Evolutionary conservation across 2,888 invertebrate genomes (phyloP).

Genomic region (Cremastinae sp.): DNA sequence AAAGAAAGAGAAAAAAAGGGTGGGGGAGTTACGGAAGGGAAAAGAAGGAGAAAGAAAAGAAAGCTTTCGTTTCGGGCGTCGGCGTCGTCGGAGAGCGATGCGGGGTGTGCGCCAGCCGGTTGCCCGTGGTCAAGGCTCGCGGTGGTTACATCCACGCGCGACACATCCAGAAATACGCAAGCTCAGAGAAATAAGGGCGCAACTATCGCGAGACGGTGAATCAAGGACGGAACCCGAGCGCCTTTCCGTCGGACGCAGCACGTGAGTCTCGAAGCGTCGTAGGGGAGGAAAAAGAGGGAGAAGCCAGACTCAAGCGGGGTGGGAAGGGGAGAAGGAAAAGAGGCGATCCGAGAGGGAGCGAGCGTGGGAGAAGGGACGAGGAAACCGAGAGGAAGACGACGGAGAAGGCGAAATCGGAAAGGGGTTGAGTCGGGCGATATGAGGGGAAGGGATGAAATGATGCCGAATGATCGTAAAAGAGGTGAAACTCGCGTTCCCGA

Average conservation of each 20-base stretch:
- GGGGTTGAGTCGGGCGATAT: not conserved
- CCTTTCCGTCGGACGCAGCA: not conserved
- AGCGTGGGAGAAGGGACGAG: slow-evolving; percentile 18
- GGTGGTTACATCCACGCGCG: slow-evolving; percentile 37
- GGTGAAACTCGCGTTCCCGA: slow-evolving; percentile 38
- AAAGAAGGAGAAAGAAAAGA: slow-evolving; percentile 68
- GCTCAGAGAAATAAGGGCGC: slow-evolving; percentile 1
- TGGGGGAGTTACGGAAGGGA: slow-evolving; percentile 31
- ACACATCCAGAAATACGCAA: slow-evolving; percentile 20
- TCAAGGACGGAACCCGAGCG: slow-evolving; percentile 12
- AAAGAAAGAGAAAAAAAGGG: slow-evolving; percentile 33
- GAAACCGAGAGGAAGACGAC: slow-evolving; percentile 15
- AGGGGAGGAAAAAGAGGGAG: slow-evolving; percentile 15
- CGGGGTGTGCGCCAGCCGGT: slow-evolving; percentile 76
- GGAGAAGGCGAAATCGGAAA: slow-evolving; percentile 35
- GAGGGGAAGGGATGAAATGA: slow-evolving; percentile 16
- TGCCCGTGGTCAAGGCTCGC: slow-evolving; percentile 79
- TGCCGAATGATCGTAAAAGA: slow-evolving; percentile 54
- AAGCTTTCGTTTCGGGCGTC: slow-evolving; percentile 63
- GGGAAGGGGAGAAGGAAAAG: slow-evolving; percentile 27
- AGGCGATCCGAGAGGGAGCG: slow-evolving; percentile 17
- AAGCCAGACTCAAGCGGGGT: slow-evolving; percentile 18
- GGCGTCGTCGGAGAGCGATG: slow-evolving; percentile 47
- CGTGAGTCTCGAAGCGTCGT: slow-evolving; percentile 21
- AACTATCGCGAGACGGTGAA: not conserved